Conservation (phyloP, 2,888 invertebrate species). For the Lithodes maja region DNA sequence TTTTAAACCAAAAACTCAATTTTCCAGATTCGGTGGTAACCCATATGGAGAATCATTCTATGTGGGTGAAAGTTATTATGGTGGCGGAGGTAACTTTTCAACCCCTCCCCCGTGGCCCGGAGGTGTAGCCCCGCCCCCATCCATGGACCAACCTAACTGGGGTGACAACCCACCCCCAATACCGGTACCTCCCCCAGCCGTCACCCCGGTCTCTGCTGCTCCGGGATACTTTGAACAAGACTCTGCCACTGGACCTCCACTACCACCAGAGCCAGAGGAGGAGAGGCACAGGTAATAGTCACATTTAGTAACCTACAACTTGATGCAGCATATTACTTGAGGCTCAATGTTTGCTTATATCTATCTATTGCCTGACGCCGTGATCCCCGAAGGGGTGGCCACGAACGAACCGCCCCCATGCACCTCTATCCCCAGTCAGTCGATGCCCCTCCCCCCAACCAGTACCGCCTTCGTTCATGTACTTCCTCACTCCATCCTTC, state of each 20-base stretch:
- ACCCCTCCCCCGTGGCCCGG: constrained; percentile 15
- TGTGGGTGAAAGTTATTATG: constrained; percentile 35
- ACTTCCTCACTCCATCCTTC: no score
- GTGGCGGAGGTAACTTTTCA: constrained; percentile 16
- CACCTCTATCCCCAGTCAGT: no score
- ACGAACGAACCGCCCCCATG: no score
- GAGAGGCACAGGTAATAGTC: constrained; percentile 58
- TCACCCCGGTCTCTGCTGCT: constrained; percentile 51
- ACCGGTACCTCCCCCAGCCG: constrained; percentile 23
- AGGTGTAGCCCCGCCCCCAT: constrained; percentile 19
- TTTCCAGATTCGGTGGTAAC: constrained; percentile 58
- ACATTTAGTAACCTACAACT: no score
- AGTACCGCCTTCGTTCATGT: no score
- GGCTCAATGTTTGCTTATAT: no score
- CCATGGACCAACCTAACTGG: constrained; percentile 43
- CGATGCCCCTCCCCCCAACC: no score
- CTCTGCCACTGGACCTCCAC: constrained; percentile 45
- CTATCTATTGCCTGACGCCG: no score
- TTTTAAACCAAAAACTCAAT: no score
- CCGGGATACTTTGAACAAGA: constrained; percentile 55
- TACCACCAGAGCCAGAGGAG: constrained; percentile 48
- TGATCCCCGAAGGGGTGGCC: no score
- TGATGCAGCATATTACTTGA: no score
- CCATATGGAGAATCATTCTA: constrained; percentile 60
- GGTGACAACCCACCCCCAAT: constrained; percentile 17